Evolutionary conservation across 2,888 invertebrate species (phyloP).

Genomic region (Thera britannica): DNA sequence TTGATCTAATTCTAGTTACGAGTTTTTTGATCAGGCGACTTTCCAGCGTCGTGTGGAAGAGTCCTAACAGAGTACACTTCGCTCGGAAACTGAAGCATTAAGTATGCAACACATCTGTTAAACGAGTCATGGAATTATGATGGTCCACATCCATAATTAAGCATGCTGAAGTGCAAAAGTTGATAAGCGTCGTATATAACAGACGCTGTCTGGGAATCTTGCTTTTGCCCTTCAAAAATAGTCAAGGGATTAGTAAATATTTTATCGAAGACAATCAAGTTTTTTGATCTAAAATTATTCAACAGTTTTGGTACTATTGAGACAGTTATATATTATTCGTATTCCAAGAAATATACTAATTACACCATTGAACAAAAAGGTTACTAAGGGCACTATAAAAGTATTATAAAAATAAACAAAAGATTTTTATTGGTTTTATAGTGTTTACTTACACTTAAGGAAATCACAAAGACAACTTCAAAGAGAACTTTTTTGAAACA

Average conservation of each 20-base stretch:
- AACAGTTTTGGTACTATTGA: no score
- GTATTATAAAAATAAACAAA: no score
- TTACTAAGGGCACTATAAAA: no score
- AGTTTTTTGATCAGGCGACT: neutral
- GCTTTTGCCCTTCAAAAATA: neutral
- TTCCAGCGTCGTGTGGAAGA: slow-evolving; percentile 3
- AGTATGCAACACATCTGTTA: slow-evolving; percentile 46
- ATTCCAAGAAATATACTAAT: no score
- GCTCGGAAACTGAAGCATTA: slow-evolving; percentile 28
- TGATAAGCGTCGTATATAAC: slow-evolving; percentile 3
- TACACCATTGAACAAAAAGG: no score
- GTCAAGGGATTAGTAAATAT: neutral
- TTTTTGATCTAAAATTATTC: no score
- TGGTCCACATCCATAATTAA: slow-evolving; percentile 24
- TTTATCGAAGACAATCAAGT: neutral
- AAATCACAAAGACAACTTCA: no score
- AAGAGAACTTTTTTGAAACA: no score
- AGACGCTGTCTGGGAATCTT: neutral
- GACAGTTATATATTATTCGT: no score
- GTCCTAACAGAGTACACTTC: slow-evolving; percentile 22
- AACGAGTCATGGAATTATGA: slow-evolving; percentile 51
- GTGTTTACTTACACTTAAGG: no score
- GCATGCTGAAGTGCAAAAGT: slow-evolving; percentile 15
- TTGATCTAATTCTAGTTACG: no score
- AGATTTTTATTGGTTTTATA: no score